phyloP scores from a whole-genome alignment of 2,797 vertebrate species.

The Hapalemur alaotrensis region DNA sequence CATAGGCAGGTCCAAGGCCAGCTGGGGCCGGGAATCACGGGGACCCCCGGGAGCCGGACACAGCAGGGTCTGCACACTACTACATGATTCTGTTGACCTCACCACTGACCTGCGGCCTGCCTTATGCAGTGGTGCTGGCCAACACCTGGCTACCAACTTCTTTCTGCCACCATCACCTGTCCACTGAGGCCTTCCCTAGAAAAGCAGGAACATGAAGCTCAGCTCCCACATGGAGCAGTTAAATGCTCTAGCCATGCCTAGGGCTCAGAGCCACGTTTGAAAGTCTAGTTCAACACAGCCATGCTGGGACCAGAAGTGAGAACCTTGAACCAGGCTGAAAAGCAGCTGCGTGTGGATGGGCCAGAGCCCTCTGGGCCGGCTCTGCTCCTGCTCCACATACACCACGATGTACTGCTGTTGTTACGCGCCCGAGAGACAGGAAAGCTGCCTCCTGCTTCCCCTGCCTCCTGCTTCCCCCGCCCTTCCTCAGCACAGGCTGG shows the following conservation, averaged over 20 bases:
- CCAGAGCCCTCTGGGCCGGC: not conserved
- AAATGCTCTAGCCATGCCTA: conserved; percentile 13
- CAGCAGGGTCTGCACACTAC: not conserved
- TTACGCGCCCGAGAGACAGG: not conserved
- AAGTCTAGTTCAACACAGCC: conserved; percentile 32
- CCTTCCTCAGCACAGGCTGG: not conserved
- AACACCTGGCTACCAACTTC: not conserved
- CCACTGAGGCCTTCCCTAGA: not conserved
- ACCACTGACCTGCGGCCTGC: not conserved
- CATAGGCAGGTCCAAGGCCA: conserved; percentile 2
- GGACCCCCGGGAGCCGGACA: not conserved
- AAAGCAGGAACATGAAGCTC: conserved; percentile 6
- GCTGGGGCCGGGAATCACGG: not conserved
- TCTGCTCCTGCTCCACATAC: not conserved
- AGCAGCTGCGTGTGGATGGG: not conserved
- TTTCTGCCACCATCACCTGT: not conserved
- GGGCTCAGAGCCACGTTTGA: not conserved
- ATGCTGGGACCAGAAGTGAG: conserved; percentile 29
- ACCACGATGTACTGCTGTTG: not conserved
- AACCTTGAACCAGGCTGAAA: conserved; percentile 18
- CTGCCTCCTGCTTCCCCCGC: conserved; percentile 1
- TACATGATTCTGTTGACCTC: not conserved
- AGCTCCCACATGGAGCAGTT: not conserved
- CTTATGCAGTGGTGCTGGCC: not conserved
- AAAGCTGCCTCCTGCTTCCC: conserved; percentile 17